Percentiles rank a stretch among this genome's conserved stretches.
Conservation (phyloP, 2,113 vertebrate species). For the Agelaius phoeniceus region DNA sequence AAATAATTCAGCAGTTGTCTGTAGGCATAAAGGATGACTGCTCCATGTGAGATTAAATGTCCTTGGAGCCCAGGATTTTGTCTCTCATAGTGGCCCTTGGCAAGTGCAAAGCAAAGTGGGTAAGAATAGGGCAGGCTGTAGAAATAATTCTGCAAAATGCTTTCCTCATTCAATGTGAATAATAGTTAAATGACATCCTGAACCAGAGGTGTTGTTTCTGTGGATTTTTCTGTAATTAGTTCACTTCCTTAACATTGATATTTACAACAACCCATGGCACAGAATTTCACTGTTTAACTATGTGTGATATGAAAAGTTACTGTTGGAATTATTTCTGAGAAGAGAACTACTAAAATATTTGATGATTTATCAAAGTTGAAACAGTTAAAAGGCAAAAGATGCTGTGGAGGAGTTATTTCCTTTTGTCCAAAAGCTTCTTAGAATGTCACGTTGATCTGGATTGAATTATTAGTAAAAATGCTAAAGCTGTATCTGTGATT, state of each 20-base stretch:
- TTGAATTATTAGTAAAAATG: not conserved
- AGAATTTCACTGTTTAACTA: constrained; percentile 13
- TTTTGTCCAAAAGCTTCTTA: not conserved
- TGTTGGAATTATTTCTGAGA: constrained; percentile 27
- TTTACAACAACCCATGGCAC: not conserved
- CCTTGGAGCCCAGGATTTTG: not conserved
- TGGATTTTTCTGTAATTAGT: not conserved
- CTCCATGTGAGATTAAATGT: not conserved
- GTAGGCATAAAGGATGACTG: not conserved
- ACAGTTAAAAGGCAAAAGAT: not conserved
- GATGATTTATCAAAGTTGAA: constrained; percentile 1
- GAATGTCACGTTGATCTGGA: not conserved
- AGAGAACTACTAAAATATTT: constrained; percentile 24
- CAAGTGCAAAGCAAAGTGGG: not conserved
- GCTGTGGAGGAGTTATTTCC: not conserved
- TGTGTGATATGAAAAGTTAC: constrained; percentile 23
- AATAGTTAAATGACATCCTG: constrained; percentile 13
- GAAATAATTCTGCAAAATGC: not conserved
- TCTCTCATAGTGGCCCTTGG: not conserved
- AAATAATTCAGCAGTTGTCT: constrained; percentile 24
- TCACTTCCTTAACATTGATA: not conserved
- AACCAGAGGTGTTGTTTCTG: not conserved
- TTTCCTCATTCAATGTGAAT: not conserved
- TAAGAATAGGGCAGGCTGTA: not conserved
- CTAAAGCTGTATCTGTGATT: not conserved